phyloP scores from a whole-genome alignment of 2,113 vertebrate genomes.

The Pleuronectes platessa region DNA sequence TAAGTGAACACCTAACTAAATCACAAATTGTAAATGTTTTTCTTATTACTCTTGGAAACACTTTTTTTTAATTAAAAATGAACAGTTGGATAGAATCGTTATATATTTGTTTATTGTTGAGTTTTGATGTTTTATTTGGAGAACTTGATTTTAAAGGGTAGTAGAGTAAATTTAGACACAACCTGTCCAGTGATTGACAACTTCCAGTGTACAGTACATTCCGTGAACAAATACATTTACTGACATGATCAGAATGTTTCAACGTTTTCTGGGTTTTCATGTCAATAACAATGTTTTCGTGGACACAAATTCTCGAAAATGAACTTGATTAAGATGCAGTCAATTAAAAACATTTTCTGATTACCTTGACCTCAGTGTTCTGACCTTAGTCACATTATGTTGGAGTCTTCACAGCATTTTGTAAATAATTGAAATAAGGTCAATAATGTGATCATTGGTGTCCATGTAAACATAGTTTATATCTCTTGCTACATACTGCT shows the following conservation, averaged over 20 bases:
- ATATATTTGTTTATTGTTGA: conserved; percentile 46
- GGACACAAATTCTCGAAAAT: background rate
- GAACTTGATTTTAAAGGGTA: conserved; percentile 30
- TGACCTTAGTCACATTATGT: too few relatives aligned
- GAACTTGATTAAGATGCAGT: too few relatives aligned
- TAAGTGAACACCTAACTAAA: conserved; percentile 80
- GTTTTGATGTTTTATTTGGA: conserved; percentile 10
- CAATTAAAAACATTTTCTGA: too few relatives aligned
- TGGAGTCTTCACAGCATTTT: too few relatives aligned
- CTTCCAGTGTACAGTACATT: conserved; percentile 27
- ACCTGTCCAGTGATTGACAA: background rate
- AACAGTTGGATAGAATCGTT: conserved; percentile 67
- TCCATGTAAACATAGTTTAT: background rate
- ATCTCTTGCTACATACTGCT: conserved; percentile 45
- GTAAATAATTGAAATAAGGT: too few relatives aligned
- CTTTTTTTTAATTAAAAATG: conserved; percentile 78
- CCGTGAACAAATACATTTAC: conserved; percentile 28
- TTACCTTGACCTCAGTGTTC: too few relatives aligned
- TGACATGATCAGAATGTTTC: conserved; percentile 31
- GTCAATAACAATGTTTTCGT: conserved; percentile 5
- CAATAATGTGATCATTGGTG: background rate
- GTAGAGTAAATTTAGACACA: conserved; percentile 6
- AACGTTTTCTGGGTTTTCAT: conserved; percentile 22
- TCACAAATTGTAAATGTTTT: conserved; percentile 83
- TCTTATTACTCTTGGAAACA: conserved; percentile 83